A percentile compares a stretch with the other conserved stretches of the same genome.
Evolutionary conservation across 1,140 invertebrate species (phyloP).

Genomic region (Chrysopa pallens): DNA sequence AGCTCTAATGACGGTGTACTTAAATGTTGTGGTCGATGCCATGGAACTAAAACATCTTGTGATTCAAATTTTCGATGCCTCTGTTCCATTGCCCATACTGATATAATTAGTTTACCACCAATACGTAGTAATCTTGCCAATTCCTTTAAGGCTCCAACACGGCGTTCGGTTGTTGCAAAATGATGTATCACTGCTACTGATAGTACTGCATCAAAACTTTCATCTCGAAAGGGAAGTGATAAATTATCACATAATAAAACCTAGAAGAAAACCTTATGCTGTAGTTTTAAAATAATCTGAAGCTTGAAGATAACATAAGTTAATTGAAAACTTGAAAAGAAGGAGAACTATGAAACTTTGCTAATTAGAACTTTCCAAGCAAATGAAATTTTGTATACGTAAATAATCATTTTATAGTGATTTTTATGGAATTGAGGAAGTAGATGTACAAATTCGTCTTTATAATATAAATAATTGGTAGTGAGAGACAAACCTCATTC

Average conservation of each 20-base stretch:
- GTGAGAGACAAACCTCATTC: slow-evolving; percentile 47
- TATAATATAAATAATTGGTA: background rate
- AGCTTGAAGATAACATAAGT: no score
- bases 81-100: slow-evolving; percentile 95
- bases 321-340: no score
- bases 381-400: no score
- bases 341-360: no score
- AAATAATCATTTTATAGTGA: no score
- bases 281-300: no score
- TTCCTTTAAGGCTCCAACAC: slow-evolving; percentile 73
- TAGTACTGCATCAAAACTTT: slow-evolving; percentile 83
- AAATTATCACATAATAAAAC: slow-evolving; percentile 80
- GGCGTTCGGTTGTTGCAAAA: slow-evolving; percentile 78
- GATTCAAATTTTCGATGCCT: slow-evolving; percentile 66
- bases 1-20: slow-evolving; percentile 45
- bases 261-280: slow-evolving; percentile 27
- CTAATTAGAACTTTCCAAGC: no score
- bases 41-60: slow-evolving; percentile 90
- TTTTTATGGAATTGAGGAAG: background rate
- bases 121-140: slow-evolving; percentile 73
- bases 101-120: slow-evolving; percentile 81
- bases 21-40: slow-evolving; percentile 52
- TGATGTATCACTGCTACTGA: slow-evolving; percentile 91
- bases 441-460: background rate
- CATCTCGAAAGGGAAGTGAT: slow-evolving; percentile 75